Conservation (phyloP, 2,113 vertebrate species). For the Alosa alosa region DNA sequence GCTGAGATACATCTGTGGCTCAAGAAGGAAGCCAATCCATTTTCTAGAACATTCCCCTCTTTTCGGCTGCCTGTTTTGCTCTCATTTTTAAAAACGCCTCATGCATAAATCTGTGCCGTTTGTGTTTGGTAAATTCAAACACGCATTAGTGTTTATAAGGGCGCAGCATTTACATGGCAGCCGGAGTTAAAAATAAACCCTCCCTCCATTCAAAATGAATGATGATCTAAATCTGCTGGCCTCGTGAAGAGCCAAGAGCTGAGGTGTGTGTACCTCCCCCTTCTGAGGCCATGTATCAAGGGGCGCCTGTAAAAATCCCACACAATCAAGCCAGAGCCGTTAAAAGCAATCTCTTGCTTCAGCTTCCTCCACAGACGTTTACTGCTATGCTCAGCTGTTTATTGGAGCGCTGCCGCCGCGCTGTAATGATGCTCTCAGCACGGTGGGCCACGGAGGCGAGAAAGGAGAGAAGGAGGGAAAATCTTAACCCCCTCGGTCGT, state of each 20-base stretch:
- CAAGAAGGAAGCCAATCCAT: not conserved
- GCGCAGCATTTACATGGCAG: not conserved
- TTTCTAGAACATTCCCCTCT: not conserved
- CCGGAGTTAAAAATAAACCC: not conserved
- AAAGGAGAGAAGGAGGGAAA: not conserved
- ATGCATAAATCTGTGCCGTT: not conserved
- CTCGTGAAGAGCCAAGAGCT: not conserved
- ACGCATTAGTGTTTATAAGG: not conserved
- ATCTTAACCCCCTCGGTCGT: not conserved
- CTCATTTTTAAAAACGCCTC: not conserved
- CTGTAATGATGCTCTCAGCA: not conserved
- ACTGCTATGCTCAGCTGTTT: conserved; percentile 6
- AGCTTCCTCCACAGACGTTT: not conserved
- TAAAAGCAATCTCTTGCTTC: conserved; percentile 9
- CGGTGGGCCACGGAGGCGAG: not conserved
- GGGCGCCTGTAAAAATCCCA: not conserved
- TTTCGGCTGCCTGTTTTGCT: not conserved
- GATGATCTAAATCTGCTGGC: not conserved
- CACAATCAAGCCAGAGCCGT: not conserved
- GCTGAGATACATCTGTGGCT: not conserved
- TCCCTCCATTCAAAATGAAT: not conserved
- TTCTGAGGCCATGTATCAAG: not conserved
- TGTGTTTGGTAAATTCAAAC: not conserved
- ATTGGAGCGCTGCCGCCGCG: not conserved
- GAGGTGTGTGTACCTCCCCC: not conserved